Percentiles rank a stretch among this genome's conserved stretches.
Conservation (phyloP, 2,797 vertebrate species). For the Erpetoichthys calabaricus region DNA sequence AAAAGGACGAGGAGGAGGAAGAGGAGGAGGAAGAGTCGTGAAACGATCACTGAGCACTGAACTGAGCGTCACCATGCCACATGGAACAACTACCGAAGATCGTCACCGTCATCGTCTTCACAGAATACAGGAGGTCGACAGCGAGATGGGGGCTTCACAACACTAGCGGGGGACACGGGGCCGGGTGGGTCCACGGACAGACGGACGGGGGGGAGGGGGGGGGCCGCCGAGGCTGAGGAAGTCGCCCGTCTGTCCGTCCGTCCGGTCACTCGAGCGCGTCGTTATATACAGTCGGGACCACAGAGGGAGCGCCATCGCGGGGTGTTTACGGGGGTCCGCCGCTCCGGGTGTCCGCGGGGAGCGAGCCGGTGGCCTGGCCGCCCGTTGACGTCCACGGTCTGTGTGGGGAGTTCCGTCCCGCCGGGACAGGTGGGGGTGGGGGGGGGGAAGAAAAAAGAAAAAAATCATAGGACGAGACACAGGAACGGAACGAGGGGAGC, state of each 20-base stretch:
- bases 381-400: too few species aligned
- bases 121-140: conserved; percentile 79
- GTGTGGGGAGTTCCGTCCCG: too few species aligned
- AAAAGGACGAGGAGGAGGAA: conserved; percentile 54
- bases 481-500: conserved; percentile 13
- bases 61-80: conserved; percentile 97
- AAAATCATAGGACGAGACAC: not conserved
- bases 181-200: not conserved
- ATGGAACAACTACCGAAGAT: conserved; percentile 59
- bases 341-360: too few species aligned
- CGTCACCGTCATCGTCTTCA: conserved; percentile 66
- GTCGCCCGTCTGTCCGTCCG: too few species aligned
- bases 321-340: too few species aligned
- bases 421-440: conserved; percentile 17
- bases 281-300: too few species aligned
- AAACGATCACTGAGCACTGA: conserved; percentile 74
- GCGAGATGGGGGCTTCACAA: conserved; percentile 75
- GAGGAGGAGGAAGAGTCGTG: conserved; percentile 47
- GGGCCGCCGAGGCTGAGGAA: too few species aligned
- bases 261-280: too few species aligned
- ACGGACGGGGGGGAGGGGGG: too few species aligned
- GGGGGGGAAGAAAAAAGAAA: conserved; percentile 13
- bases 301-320: too few species aligned
- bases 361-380: too few species aligned
- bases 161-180: conserved; percentile 55